These are phyloP conservation scores for Helarctos malayanus DNA, from an alignment of 2,797 vertebrate genomes.

Conservation along the genomic window DNA sequence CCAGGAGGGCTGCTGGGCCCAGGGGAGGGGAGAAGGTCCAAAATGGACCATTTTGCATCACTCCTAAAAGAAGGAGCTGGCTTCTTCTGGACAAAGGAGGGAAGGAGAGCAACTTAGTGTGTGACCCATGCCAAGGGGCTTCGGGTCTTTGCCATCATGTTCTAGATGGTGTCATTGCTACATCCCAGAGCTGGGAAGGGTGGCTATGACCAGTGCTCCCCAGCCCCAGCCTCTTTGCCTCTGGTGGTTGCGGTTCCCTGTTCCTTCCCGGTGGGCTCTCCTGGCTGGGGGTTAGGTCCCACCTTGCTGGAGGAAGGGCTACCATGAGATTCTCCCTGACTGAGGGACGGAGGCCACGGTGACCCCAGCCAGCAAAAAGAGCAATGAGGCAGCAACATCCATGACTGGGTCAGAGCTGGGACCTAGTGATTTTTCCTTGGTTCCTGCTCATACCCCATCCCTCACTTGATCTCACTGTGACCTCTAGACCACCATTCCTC, in stretches of 20 bases:
- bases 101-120: neutral
- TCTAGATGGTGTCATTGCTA: neutral
- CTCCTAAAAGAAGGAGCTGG: neutral
- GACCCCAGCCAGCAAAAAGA: constrained; percentile 32
- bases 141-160: neutral
- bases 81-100: neutral
- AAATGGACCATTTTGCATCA: neutral
- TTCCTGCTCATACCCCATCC: neutral
- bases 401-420: neutral
- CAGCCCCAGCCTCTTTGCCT: neutral
- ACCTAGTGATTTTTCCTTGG: neutral
- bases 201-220: constrained; percentile 13
- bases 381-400: neutral
- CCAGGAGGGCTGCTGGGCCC: neutral
- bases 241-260: neutral
- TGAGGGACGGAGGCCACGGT: constrained; percentile 17
- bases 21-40: neutral
- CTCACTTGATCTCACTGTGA: neutral
- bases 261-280: constrained; percentile 28
- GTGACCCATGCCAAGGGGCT: neutral
- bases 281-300: neutral
- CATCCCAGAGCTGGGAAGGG: rapidly evolving
- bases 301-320: constrained; percentile 49
- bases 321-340: neutral
- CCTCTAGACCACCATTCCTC: neutral